These are phyloP conservation scores for Drosophila ezoana DNA, from an alignment of 2,888 invertebrate species.

Conservation along the genomic window DNA sequence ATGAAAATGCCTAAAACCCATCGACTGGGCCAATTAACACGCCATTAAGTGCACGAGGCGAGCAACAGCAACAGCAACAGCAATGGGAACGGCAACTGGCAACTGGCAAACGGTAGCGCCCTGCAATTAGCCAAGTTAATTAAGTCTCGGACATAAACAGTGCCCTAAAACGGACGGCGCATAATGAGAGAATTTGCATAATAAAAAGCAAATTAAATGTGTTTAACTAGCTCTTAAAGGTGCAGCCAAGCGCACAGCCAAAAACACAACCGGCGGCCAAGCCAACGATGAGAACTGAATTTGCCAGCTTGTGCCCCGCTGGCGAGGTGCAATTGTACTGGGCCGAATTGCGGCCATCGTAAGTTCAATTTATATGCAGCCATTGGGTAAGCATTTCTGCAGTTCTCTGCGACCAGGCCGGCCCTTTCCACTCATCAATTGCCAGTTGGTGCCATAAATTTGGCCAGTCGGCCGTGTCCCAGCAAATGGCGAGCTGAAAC, in stretches of 20 bases:
- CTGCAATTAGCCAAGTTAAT: slow-evolving; percentile 69
- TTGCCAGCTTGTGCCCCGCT: slow-evolving; percentile 23
- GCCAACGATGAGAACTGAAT: slow-evolving; percentile 35
- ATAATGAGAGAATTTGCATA: slow-evolving; percentile 75
- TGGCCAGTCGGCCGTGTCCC: slow-evolving; percentile 61
- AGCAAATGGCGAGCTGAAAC: slow-evolving; percentile 50
- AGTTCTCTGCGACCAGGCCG: neutral
- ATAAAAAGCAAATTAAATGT: slow-evolving; percentile 66
- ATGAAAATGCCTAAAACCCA: slow-evolving; percentile 30
- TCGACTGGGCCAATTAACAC: slow-evolving; percentile 62
- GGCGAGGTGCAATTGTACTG: slow-evolving; percentile 25
- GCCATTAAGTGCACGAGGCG: slow-evolving; percentile 54
- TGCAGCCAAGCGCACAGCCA: slow-evolving; percentile 35
- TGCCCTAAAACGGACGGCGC: slow-evolving; percentile 40
- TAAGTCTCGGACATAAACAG: slow-evolving; percentile 57
- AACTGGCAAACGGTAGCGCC: slow-evolving; percentile 68
- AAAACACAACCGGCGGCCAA: slow-evolving; percentile 6
- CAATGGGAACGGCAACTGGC: neutral
- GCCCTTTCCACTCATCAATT: neutral
- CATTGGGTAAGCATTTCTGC: slow-evolving; percentile 49
- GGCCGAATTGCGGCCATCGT: slow-evolving; percentile 36
- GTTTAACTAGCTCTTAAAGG: slow-evolving; percentile 55
- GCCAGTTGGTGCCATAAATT: slow-evolving; percentile 55
- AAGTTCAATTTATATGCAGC: slow-evolving; percentile 64
- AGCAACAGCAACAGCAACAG: slow-evolving; percentile 11